These are phyloP conservation scores for Xestia xanthographa DNA, from an alignment of 2,888 invertebrate genomes.

Conservation along the genomic window DNA sequence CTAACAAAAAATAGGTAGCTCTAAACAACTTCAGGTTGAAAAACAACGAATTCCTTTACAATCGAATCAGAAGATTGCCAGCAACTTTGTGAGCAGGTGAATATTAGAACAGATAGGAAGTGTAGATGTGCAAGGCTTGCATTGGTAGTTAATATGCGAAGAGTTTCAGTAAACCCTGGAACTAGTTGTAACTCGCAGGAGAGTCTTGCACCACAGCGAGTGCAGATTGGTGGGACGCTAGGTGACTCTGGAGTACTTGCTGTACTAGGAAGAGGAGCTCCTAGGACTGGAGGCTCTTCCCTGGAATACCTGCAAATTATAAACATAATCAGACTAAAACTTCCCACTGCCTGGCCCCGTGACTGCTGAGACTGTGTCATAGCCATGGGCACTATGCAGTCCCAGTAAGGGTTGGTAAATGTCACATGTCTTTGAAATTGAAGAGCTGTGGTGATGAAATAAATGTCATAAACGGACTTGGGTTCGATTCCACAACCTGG, in stretches of 20 bases:
- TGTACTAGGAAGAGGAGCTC: slow-evolving; percentile 91
- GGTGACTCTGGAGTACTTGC: slow-evolving; percentile 78
- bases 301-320: slow-evolving; percentile 92
- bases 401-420: not conserved
- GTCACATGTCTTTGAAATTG: not conserved
- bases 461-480: not conserved
- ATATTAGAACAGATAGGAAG: slow-evolving; percentile 96
- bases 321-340: not conserved
- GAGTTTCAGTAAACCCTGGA: slow-evolving; percentile 94
- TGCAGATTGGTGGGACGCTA: slow-evolving; percentile 88
- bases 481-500: not conserved
- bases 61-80: slow-evolving; percentile 93
- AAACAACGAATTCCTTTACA: slow-evolving; percentile 93
- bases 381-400: not conserved
- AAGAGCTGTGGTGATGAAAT: not conserved
- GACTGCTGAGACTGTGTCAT: not conserved
- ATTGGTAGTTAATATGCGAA: slow-evolving; percentile 90
- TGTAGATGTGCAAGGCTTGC: slow-evolving; percentile 91
- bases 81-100: slow-evolving; percentile 96
- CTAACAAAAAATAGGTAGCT: slow-evolving; percentile 15
- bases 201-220: slow-evolving; percentile 93
- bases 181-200: slow-evolving; percentile 96
- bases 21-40: slow-evolving; percentile 93
- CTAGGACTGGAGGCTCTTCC: slow-evolving; percentile 92
- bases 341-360: not conserved